Base-by-base conservation (phyloP, 2,797 vertebrate genomes). In the Sebastes melanostomus region DNA sequence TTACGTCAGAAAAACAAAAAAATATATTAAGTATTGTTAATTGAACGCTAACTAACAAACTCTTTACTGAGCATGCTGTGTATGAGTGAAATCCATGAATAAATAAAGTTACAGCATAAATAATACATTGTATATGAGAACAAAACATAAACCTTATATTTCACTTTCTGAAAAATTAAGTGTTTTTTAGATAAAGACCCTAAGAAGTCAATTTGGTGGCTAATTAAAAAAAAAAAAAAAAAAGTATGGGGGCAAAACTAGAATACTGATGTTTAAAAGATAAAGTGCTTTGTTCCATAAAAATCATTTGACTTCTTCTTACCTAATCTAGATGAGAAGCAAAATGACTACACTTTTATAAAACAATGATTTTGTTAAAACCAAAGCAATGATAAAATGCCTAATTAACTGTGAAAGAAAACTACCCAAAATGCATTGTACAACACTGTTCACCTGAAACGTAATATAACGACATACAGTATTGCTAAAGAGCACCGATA, bases 221-320 rank as follows among this genome's bases (percentile, higher is more conserved):
- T 83, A 56, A 71, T 87, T 76, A 3, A 32, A 72, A 32, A 58
- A 82, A 75, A 69, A 59, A 5, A 5, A 30, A 58, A 82, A 76
- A 66, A 56, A 18, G 1, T 56, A n/a, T 42, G 13, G 78, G 82
- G 86, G 55, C 6, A 67, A 84, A 86, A 79, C 34, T 38, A 77
- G 86, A 96, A 95, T 95, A 96, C 93, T 95, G 95, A 89, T 91
- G 77, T 88, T 92, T 83, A 80, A 90, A 88, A 89, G 62, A 94
- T 96, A 96, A 96, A 96, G 96, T 96, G 95, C 96, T 94, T 94
- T 89, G 81, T 91, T 93, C 78, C 80, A 91, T 91, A 34, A 85
- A 82, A 90, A 90, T 72, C 30, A 89, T 83, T 84, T 72, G 75
- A 92, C 75, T 55, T 83, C 58, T 76, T 86, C 16, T 76, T 77